Conservation (phyloP, 2,888 invertebrate species). For the Erpobdella octoculata region DNA sequence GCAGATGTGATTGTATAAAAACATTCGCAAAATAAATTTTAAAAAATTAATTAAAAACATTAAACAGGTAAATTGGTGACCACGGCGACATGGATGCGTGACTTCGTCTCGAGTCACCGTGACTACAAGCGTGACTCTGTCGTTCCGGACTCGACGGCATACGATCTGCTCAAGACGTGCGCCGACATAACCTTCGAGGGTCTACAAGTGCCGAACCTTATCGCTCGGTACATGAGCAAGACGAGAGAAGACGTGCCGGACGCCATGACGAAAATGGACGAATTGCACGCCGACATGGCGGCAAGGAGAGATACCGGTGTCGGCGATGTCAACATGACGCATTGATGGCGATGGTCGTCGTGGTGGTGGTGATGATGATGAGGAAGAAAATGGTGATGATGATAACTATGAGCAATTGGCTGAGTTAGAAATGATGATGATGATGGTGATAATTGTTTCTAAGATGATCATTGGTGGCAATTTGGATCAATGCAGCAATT, state of each 20-base stretch:
- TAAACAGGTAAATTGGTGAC: constrained; percentile 74
- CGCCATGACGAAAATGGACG: constrained; percentile 40
- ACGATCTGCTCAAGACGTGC: constrained; percentile 42
- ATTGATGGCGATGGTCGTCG: too few relatives aligned
- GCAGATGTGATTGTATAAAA: too few relatives aligned
- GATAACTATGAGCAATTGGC: too few relatives aligned
- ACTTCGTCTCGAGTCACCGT: constrained; percentile 77
- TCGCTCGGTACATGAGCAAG: constrained; percentile 40
- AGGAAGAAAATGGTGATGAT: too few relatives aligned
- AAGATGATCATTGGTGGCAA: too few relatives aligned
- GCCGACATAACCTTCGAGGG: constrained; percentile 32
- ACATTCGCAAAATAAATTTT: too few relatives aligned
- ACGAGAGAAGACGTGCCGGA: constrained; percentile 44
- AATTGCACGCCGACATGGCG: constrained; percentile 28
- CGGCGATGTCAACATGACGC: too few relatives aligned
- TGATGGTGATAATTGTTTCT: too few relatives aligned
- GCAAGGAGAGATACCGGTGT: constrained; percentile 12
- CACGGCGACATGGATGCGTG: constrained; percentile 86
- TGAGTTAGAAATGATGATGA: too few relatives aligned
- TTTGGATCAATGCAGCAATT: too few relatives aligned
- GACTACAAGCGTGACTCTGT: constrained; percentile 84
- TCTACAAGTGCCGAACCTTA: constrained; percentile 38
- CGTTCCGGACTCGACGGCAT: constrained; percentile 62
- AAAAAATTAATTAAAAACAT: too few relatives aligned
- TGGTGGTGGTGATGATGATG: too few relatives aligned